Percentiles rank a stretch among this genome's conserved stretches.
These are phyloP conservation scores for Tinea pellionella DNA, from an alignment of 2,888 invertebrate genomes.

Conservation along the genomic window DNA sequence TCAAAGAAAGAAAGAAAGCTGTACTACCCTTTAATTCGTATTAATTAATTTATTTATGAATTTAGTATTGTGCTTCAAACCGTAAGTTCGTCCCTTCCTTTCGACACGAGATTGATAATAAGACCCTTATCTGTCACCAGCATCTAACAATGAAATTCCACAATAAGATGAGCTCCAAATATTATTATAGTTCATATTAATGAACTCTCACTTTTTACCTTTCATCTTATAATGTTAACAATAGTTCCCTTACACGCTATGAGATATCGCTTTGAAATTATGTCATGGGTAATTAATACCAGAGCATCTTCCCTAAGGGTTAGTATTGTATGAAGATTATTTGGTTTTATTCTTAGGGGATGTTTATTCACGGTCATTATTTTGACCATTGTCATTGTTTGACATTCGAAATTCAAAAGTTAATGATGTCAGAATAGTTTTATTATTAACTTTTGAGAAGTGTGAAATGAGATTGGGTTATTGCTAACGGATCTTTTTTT, in stretches of 20 bases:
- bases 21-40: too few relatives aligned
- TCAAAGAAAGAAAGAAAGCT: too few relatives aligned
- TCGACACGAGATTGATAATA: background rate
- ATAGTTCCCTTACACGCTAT: background rate
- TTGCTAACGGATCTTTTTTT: background rate
- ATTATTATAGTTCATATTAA: background rate
- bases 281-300: conserved; percentile 58
- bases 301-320: background rate
- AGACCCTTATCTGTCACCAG: background rate
- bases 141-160: background rate
- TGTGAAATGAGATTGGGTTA: conserved; percentile 50
- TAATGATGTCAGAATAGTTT: conserved; percentile 36
- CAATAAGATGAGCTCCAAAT: background rate
- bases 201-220: background rate
- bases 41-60: too few relatives aligned
- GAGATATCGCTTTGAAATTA: conserved; percentile 27
- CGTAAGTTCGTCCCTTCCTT: too few relatives aligned
- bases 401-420: conserved; percentile 53
- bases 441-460: conserved; percentile 40
- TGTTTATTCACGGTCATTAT: conserved; percentile 67
- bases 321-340: background rate
- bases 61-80: too few relatives aligned
- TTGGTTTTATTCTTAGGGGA: background rate
- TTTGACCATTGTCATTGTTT: conserved; percentile 62
- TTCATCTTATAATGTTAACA: background rate